Evolutionary conservation across 2,797 vertebrate species (phyloP).

Genomic region (Cyclopterus lumpus): DNA sequence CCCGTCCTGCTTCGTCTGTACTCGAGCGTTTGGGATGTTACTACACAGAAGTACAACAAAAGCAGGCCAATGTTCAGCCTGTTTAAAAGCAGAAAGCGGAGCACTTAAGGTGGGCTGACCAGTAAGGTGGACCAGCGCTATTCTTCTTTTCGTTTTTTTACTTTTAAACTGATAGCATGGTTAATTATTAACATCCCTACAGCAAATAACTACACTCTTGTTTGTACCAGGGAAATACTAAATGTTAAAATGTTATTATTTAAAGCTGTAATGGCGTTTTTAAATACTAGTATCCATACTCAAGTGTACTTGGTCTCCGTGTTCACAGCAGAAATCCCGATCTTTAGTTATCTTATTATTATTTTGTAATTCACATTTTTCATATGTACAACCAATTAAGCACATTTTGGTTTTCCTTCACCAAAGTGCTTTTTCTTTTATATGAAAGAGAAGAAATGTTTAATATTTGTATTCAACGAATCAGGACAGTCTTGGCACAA

Average conservation of each 20-base stretch:
- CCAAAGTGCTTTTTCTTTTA: slow-evolving; percentile 5
- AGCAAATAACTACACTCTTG: not conserved
- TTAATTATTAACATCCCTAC: not conserved
- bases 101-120: not conserved
- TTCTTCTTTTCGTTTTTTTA: not conserved
- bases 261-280: not conserved
- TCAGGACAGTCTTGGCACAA: not conserved
- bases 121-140: not conserved
- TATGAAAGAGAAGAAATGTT: not conserved
- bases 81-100: not conserved
- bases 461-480: not conserved
- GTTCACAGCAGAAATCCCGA: not conserved
- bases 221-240: not conserved
- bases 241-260: not conserved
- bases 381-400: not conserved
- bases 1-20: not conserved
- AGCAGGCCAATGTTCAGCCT: not conserved
- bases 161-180: not conserved
- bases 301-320: not conserved
- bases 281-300: not conserved
- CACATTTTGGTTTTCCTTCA: not conserved
- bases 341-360: not conserved
- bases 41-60: not conserved
- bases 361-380: not conserved
- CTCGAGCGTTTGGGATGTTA: not conserved